Evolutionary conservation across 2,113 vertebrate species (phyloP).

Genomic region (Zingel zingel): DNA sequence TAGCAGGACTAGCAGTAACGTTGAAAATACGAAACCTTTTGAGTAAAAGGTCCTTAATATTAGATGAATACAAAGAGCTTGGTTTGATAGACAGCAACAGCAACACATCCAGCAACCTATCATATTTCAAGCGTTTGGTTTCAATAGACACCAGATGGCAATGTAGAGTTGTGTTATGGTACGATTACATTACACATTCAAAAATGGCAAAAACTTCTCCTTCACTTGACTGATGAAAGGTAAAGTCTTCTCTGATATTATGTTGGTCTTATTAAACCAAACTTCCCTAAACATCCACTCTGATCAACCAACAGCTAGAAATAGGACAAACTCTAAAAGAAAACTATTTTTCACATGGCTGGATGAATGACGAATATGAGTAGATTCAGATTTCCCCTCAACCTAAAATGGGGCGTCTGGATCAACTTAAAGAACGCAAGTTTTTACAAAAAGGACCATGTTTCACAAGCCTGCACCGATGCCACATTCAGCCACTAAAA

Average conservation of each 20-base stretch:
- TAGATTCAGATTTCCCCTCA: constrained; percentile 59
- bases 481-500: constrained; percentile 68
- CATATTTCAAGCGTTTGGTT: constrained; percentile 72
- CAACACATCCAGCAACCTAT: constrained; percentile 66
- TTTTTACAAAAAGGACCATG: constrained; percentile 68
- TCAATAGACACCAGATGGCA: constrained; percentile 69
- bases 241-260: constrained; percentile 51
- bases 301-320: constrained; percentile 65
- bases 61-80: constrained; percentile 77
- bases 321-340: constrained; percentile 56
- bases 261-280: constrained; percentile 40
- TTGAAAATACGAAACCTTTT: constrained; percentile 66
- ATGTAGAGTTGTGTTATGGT: constrained; percentile 55
- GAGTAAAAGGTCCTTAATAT: constrained; percentile 76
- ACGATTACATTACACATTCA: constrained; percentile 69
- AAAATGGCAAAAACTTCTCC: constrained; percentile 51
- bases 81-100: constrained; percentile 70
- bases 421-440: constrained; percentile 54
- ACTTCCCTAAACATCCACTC: constrained; percentile 61
- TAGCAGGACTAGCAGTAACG: constrained; percentile 68
- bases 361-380: constrained; percentile 59
- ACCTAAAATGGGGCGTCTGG: constrained; percentile 48
- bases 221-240: constrained; percentile 60
- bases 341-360: constrained; percentile 67
- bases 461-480: constrained; percentile 69